These are phyloP conservation scores for Spisula subtruncata DNA, from an alignment of 2,888 invertebrate species.

Conservation along the genomic window DNA sequence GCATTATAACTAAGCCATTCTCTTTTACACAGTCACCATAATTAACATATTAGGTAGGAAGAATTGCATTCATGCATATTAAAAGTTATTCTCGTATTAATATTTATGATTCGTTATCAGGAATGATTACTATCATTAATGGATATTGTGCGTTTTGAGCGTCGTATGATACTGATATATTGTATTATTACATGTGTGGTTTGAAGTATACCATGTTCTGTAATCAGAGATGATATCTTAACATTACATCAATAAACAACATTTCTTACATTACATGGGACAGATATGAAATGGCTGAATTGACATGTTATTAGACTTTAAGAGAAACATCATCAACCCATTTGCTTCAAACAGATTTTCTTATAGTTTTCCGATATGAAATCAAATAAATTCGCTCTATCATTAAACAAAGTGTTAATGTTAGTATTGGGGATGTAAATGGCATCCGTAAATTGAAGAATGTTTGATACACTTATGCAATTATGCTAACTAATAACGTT, in stretches of 20 bases:
- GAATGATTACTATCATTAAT: too few relatives aligned
- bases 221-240: conserved; percentile 10
- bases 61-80: too few relatives aligned
- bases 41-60: too few relatives aligned
- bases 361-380: conserved; percentile 3
- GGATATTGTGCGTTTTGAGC: too few relatives aligned
- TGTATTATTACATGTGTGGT: neutral
- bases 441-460: too few relatives aligned
- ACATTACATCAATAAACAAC: conserved; percentile 26
- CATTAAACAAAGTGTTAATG: neutral
- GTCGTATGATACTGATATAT: too few relatives aligned
- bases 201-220: neutral
- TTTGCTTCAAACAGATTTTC: neutral
- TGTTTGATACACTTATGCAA: too few relatives aligned
- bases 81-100: too few relatives aligned
- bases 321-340: neutral
- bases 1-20: too few relatives aligned
- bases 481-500: too few relatives aligned
- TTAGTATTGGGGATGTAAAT: neutral
- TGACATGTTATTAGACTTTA: conserved; percentile 25
- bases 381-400: neutral
- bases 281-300: conserved; percentile 33
- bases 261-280: neutral
- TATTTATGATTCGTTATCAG: too few relatives aligned
- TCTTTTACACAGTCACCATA: too few relatives aligned